These are phyloP conservation scores for Agriopis leucophaearia DNA, from an alignment of 2,888 invertebrate genomes.

Conservation along the genomic window DNA sequence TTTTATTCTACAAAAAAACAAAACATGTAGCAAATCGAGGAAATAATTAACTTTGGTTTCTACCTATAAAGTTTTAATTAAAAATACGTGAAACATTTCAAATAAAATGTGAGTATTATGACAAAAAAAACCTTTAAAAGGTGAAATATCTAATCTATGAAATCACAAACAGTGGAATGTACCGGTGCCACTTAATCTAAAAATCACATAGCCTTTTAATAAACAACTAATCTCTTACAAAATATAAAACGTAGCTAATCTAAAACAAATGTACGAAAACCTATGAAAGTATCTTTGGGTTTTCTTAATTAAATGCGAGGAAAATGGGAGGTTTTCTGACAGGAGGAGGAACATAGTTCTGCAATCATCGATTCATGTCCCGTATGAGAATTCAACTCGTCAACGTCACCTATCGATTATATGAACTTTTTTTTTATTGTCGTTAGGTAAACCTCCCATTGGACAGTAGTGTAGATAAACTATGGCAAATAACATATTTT, in stretches of 20 bases:
- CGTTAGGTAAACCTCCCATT: too few species aligned
- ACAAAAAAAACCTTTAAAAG: conserved; percentile 57
- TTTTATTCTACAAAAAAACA: conserved; percentile 33
- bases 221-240: conserved; percentile 55
- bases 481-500: not conserved
- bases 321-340: conserved; percentile 49
- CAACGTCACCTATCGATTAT: too few species aligned
- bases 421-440: too few species aligned
- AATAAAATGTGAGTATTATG: conserved; percentile 41
- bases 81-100: conserved; percentile 51
- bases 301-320: conserved; percentile 64
- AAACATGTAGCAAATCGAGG: conserved; percentile 46
- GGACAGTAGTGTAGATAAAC: not conserved
- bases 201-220: conserved; percentile 80
- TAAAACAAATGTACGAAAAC: conserved; percentile 56
- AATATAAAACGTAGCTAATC: conserved; percentile 57
- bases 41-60: conserved; percentile 61
- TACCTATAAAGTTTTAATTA: conserved; percentile 49
- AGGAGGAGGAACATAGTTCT: conserved; percentile 33
- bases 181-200: conserved; percentile 77
- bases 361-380: too few species aligned
- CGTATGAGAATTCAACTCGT: too few species aligned
- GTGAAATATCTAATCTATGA: conserved; percentile 65
- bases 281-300: conserved; percentile 73
- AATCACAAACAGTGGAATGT: conserved; percentile 84